Evolutionary conservation across 2,113 vertebrate species (phyloP), one percentile per base, ranked within the genome.

Genomic region (Istiophorus platypterus): DNA sequence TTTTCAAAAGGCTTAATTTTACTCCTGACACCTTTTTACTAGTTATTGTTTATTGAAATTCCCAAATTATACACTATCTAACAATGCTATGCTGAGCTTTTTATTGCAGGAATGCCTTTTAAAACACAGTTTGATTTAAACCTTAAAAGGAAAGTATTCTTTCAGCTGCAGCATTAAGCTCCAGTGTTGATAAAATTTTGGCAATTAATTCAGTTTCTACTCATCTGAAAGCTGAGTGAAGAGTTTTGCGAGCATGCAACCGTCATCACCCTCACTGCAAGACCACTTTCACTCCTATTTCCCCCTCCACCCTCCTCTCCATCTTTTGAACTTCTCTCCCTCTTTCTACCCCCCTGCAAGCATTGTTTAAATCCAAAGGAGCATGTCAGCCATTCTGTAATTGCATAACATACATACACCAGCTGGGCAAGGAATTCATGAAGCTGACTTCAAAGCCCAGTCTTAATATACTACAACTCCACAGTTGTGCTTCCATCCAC

Each of bases 391-490:
- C 22, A 26, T 77, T 63, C 26, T 34, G 77, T 85, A 76, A 78
- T 82, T 75, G 41, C 82, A 82, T 79, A 81, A 71, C 66, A 56
- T 74, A 39, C 76, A 80, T 59, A 59, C 88, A 80, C 85, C 91
- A 86, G 81, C 85, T 89, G 89, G 59, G 77, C 14, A 58, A 90
- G 91, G 85, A 91, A 91, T 89, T 83, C 64, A 31, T 65, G 17
- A 39, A 47, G 41, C 67, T 47, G 39, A 80, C 82, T 82, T 92
- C 85, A 91, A 88, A 91, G 80, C 29, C 62, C 13, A 7, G 39
- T 71, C 73, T 42, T 78, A 39, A 80, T 81, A 76, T 80, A 70
- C 31, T 34, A 34, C 74, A 22, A 45, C 72, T 70, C 26, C 17
- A 52, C 72, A 58, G 70, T 61, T 78, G 52, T 52, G 26, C 24